Base-by-base conservation (phyloP, 2,888 invertebrate species). In the Trachelus iudaicus region DNA sequence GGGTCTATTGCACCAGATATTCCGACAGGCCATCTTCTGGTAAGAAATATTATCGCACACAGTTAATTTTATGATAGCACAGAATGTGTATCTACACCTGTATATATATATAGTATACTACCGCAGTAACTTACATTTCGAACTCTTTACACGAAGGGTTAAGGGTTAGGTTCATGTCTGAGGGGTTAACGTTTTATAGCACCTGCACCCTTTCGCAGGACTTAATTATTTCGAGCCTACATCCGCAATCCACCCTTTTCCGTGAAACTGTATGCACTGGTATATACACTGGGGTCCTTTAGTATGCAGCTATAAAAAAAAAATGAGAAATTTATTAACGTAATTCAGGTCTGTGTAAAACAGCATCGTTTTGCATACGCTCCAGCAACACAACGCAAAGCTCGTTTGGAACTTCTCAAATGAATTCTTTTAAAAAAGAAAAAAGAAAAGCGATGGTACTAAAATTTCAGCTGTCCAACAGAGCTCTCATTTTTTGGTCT, bases 1-100 rank as follows among this genome's bases (percentile, higher is more conserved):
- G 99, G 99, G 98, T 99, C 73, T 99, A 98, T 93, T 99, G 99
- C 93, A 99, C 99, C 11, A 93, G 99, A 90, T 99, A 99, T 93
- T 96, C 96, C 87, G 97, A 97, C 91, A 93, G 97, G 88, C 97
- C 97, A 9, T 97, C 97, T 92, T 97, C 97, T 92, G 97, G 97
- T 97, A 91, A 93, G 94, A 93, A 80, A 76, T 11, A 2, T 56
- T 23, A 23, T 56, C 23, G 9, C 56, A 15, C 30, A 71, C 71
- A 31, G 9, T 71, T 23, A 9, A 23, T 56, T 23, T 56, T 6
- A 23, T 56, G 23, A 23, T 9, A 23, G 23, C 9, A 56, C 9
- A 56, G 56, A 9, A 11, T 23, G 2, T 56, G 23, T 9, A 23
- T 56, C 1, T 56, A 23, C 15, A 15, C 15, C 15, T 40, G 15